Evolutionary conservation across 1,140 invertebrate genomes (phyloP), one percentile per base, ranked within the genome.

Genomic region (Hirudo medicinalis): DNA sequence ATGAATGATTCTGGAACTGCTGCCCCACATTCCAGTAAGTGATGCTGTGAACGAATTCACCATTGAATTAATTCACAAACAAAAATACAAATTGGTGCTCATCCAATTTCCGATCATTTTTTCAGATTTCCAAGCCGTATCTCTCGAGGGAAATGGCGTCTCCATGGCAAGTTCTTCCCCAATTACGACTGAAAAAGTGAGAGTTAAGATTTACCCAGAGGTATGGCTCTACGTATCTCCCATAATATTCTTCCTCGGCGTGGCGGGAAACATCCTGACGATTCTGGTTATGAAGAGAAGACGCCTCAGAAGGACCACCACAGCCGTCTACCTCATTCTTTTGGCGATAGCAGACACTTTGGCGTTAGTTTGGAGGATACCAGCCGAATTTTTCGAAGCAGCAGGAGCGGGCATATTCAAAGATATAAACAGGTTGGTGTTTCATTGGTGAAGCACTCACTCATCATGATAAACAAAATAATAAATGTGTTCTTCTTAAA

Each of bases 251-350:
- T 25, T 63, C 57, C 29, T 63, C 57, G 57, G 57, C 0, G 22
- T 22, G 22, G 29, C 19, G 22, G 57, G 57, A 22, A 63, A 63
- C 57, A 63, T 63, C 8, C 57, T 63, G 22, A 63, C 29, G 22
- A 63, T 63, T 32, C 29, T 22, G 22, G 57, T 63, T 20, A 63
- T 63, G 57, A 22, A 32, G 29, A 22, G 57, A 63, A 63, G 29
- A 63, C 22, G 57, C 8, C 22, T 63, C 22, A 63, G 57, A 15
- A 63, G 29, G 8, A 63, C 4, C 19, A 68, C 75, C 13, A 72
- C 72, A 22, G 73, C 69, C 69, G 74, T 76, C 29, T 76, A 75
- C 57, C 72, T 76, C 67, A 60, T 67, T 11, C 40, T 69, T n/a
- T 66, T 76, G 63, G 75, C 74, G 6, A 57, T 76, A 8, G 74